Conservation (phyloP, 2,113 vertebrate species). For the Dascyllus trimaculatus region DNA sequence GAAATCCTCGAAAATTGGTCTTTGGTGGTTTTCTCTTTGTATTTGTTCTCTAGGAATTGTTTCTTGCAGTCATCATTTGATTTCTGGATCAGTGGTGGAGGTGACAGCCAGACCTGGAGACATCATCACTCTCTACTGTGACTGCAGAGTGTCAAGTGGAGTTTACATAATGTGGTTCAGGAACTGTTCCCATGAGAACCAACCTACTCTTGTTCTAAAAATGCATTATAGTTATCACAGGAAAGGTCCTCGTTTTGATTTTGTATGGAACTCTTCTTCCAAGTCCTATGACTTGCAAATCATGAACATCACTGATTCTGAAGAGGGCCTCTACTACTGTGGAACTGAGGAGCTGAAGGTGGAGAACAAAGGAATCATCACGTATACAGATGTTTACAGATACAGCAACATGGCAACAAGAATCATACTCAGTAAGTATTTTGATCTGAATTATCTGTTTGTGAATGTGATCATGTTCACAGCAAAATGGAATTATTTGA, state of each 20-base stretch:
- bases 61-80: background rate
- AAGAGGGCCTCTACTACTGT: slow-evolving; percentile 56
- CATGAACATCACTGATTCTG: slow-evolving; percentile 20
- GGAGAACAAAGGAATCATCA: background rate
- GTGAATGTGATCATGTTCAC: background rate
- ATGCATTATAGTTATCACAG: too few relatives aligned
- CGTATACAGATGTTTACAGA: fast-evolving
- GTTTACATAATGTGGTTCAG: slow-evolving; percentile 33
- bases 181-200: slow-evolving; percentile 51
- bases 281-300: slow-evolving; percentile 33
- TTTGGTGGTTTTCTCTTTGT: background rate
- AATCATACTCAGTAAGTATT: background rate
- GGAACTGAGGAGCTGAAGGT: background rate
- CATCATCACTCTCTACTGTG: slow-evolving; percentile 44
- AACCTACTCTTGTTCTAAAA: slow-evolving; percentile 36
- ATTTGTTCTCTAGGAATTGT: slow-evolving; percentile 20
- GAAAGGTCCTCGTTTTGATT: background rate
- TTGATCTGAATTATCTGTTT: background rate
- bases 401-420: background rate
- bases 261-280: background rate
- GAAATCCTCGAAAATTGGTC: too few relatives aligned
- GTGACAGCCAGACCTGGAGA: slow-evolving; percentile 37
- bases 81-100: slow-evolving; percentile 23
- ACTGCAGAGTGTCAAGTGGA: background rate
- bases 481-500: background rate